Base-by-base conservation (phyloP, 2,888 invertebrate species). In the Phyto melanocephala region DNA sequence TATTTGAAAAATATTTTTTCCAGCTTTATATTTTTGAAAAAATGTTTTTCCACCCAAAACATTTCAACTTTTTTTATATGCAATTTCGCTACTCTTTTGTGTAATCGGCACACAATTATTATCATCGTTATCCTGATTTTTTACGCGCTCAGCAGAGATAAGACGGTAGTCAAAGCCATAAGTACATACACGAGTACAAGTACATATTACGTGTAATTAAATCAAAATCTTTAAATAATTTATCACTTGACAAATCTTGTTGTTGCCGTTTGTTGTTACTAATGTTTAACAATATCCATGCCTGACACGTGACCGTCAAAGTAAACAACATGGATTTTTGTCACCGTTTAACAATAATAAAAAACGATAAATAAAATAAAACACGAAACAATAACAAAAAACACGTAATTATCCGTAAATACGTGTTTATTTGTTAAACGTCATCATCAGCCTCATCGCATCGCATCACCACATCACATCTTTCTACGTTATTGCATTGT, bases 341-440 rank as follows among this genome's bases (percentile, higher is more conserved):
- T 79, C 82, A 82, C 75, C 82, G 79, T 79, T 82, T 75, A 74
- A 50, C 40, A 74, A 45, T 33, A 52, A 35, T 47, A 40, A 70
- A 76, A 28, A 78, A 28, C 28, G 6, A 28, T 6, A 28, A 28
- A 63, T 35, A 37, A 65, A 79, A 42, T 50, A 58, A 65, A 52
- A 71, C 50, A 78, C 47, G 62, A 35, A 67, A 77, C 77, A 81
- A 72, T 77, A 74, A 81, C 75, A 82, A 75, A 77, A 71, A 78
- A 81, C 79, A 82, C 82, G 71, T 79, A 75, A 82, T 82, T 82
- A 82, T 82, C 79, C 75, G 52, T 82, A 82, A 82, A 82, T 82
- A 82, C 82, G 82, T 82, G 82, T 82, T 82, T 82, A 82, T 82
- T 82, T 82, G 79, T 76, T 76, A 82, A 82, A 82, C 79, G 71